phyloP scores from a whole-genome alignment of 2,888 invertebrate genomes.

The Cerceris ruficornis region DNA sequence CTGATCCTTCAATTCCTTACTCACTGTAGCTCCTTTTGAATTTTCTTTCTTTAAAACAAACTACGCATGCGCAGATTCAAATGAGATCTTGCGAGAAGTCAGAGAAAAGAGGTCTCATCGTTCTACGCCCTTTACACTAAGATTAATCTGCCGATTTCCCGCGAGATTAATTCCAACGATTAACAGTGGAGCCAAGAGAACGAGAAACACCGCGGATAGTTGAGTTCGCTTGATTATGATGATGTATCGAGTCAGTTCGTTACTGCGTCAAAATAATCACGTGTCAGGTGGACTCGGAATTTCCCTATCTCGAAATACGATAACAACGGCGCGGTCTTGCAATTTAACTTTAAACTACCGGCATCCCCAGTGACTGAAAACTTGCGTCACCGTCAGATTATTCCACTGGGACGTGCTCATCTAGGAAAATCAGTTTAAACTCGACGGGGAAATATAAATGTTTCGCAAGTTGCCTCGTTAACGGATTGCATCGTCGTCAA shows the following conservation, averaged over 20 bases:
- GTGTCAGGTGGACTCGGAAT: background rate
- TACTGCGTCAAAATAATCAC: background rate
- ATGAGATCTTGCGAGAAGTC: background rate
- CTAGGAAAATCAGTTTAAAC: constrained; percentile 7
- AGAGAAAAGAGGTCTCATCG: background rate
- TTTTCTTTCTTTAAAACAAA: background rate
- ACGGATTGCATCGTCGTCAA: background rate
- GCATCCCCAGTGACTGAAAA: constrained; percentile 33
- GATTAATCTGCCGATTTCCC: background rate
- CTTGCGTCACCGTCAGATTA: constrained; percentile 35
- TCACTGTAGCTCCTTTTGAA: background rate
- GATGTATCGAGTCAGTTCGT: too few relatives aligned
- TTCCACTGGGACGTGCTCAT: constrained; percentile 27
- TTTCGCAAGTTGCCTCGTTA: background rate
- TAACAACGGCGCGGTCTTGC: constrained; percentile 39
- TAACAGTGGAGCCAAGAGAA: too few relatives aligned
- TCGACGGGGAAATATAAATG: background rate
- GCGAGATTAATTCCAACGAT: too few relatives aligned
- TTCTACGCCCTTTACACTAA: background rate
- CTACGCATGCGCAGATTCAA: background rate
- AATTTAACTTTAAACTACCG: constrained; percentile 58
- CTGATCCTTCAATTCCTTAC: too few relatives aligned
- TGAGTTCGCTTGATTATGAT: too few relatives aligned
- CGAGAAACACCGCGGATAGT: too few relatives aligned
- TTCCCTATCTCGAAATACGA: background rate